Evolutionary conservation across 2,888 invertebrate species (phyloP).

Genomic region (Dolichomitus sp.): DNA sequence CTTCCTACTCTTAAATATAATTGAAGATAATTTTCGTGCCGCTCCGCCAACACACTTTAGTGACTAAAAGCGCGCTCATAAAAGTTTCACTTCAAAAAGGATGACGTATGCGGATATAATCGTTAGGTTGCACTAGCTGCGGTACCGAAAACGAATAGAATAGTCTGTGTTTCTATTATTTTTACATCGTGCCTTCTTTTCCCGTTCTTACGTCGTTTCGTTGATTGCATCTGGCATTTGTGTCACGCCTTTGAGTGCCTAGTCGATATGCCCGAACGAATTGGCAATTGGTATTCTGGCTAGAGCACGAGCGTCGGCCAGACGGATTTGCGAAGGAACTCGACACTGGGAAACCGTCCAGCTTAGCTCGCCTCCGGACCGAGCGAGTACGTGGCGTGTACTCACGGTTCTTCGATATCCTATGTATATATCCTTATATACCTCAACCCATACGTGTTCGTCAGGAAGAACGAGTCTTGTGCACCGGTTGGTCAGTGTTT

Average conservation of each 20-base stretch:
- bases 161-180: constrained; percentile 48
- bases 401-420: constrained; percentile 10
- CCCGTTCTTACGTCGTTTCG: constrained; percentile 44
- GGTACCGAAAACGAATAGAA: background rate
- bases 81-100: constrained; percentile 7
- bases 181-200: constrained; percentile 9
- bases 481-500: constrained; percentile 60
- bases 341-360: constrained; percentile 48
- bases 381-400: constrained; percentile 35
- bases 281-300: constrained; percentile 84
- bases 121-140: constrained; percentile 46
- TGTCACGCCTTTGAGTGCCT: constrained; percentile 85
- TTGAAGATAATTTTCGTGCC: too few relatives aligned
- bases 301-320: constrained; percentile 79
- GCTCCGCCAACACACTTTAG: too few relatives aligned
- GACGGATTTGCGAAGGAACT: constrained; percentile 85
- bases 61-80: too few relatives aligned
- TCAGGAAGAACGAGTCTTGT: constrained; percentile 14
- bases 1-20: too few relatives aligned
- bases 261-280: constrained; percentile 85
- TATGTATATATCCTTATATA: constrained; percentile 1
- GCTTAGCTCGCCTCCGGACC: background rate
- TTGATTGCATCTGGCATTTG: constrained; percentile 86
- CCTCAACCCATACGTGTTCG: constrained; percentile 12
- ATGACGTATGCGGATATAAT: constrained; percentile 48